A percentile compares a stretch with the other conserved stretches of the same genome.
phyloP scores from a whole-genome alignment of 2,888 invertebrate species.

The Amphipyra tragopoginis region DNA sequence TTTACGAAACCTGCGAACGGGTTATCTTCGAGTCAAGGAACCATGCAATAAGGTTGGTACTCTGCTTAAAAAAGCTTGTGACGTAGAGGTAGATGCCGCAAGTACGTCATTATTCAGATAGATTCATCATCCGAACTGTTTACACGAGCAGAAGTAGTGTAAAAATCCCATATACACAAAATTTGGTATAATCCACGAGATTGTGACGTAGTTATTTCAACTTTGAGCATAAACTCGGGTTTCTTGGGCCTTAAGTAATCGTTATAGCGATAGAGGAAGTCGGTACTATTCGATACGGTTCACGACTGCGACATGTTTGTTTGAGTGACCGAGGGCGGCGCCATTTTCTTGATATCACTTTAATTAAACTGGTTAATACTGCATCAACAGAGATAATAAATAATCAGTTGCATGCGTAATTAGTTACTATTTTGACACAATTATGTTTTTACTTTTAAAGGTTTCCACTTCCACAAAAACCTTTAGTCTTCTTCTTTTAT shows the following conservation, averaged over 20 bases:
- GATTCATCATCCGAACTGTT: constrained; percentile 2
- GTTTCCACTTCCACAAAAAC: neutral
- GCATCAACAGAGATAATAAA: constrained; percentile 32
- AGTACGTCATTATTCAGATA: constrained; percentile 7
- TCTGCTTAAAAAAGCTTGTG: neutral
- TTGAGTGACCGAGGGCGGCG: constrained; percentile 22
- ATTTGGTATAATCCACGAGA: neutral
- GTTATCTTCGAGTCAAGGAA: too few relatives aligned
- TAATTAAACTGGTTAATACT: constrained; percentile 38
- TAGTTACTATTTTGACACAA: constrained; percentile 10
- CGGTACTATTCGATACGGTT: constrained; percentile 38
- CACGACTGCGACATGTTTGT: constrained; percentile 23
- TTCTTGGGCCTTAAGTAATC: constrained; percentile 11
- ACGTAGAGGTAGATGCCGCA: neutral
- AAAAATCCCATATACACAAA: neutral
- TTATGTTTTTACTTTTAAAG: neutral
- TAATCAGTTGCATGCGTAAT: constrained; percentile 20
- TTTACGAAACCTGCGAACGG: too few relatives aligned
- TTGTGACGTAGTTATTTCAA: constrained; percentile 26
- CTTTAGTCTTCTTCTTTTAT: too few relatives aligned
- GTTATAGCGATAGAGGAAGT: constrained; percentile 28
- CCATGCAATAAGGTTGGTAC: too few relatives aligned
- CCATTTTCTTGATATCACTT: constrained; percentile 35
- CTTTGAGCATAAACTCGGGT: constrained; percentile 20
- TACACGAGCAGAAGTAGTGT: neutral